Percentiles rank a stretch among this genome's conserved stretches.
Evolutionary conservation across 1,140 invertebrate species (phyloP).

Genomic region (Chlorops oryzae): DNA sequence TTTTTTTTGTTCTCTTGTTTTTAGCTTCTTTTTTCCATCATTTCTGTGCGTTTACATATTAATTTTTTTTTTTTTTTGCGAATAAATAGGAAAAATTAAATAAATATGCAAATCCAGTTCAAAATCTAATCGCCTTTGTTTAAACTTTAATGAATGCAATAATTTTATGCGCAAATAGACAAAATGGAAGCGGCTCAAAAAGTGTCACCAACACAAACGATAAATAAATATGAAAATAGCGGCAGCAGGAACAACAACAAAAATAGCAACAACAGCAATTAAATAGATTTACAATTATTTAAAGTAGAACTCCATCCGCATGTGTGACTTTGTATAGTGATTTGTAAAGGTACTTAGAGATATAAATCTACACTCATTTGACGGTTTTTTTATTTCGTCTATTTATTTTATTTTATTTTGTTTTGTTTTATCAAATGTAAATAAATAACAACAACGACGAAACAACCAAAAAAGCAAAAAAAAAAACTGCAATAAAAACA

Average conservation of each 20-base stretch:
- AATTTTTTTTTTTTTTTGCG: not conserved
- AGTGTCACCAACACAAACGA: slow-evolving; percentile 5
- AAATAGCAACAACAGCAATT: no score
- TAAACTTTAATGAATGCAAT: slow-evolving; percentile 46
- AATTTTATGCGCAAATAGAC: slow-evolving; percentile 7
- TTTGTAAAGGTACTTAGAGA: no score
- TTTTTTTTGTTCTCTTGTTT: not conserved
- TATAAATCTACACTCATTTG: no score
- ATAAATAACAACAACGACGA: slow-evolving; percentile 22
- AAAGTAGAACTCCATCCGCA: no score
- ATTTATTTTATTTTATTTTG: slow-evolving; percentile 24
- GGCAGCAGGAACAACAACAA: no score
- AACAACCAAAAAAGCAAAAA: slow-evolving; percentile 8
- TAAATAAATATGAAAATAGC: slow-evolving; percentile 7
- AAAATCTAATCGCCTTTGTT: slow-evolving; percentile 46
- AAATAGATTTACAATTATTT: no score
- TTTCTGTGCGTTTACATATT: not conserved
- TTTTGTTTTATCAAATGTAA: slow-evolving; percentile 41
- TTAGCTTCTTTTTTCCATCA: not conserved
- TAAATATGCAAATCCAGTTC: slow-evolving; percentile 22
- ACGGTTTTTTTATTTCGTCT: no score
- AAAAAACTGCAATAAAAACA: slow-evolving; percentile 19
- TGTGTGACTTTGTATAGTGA: no score
- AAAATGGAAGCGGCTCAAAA: not conserved
- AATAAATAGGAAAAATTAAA: not conserved